Evolutionary conservation across 92 coral and sea anemone genomes (phyloP).

Genomic region (Epizoanthus rinbou): DNA sequence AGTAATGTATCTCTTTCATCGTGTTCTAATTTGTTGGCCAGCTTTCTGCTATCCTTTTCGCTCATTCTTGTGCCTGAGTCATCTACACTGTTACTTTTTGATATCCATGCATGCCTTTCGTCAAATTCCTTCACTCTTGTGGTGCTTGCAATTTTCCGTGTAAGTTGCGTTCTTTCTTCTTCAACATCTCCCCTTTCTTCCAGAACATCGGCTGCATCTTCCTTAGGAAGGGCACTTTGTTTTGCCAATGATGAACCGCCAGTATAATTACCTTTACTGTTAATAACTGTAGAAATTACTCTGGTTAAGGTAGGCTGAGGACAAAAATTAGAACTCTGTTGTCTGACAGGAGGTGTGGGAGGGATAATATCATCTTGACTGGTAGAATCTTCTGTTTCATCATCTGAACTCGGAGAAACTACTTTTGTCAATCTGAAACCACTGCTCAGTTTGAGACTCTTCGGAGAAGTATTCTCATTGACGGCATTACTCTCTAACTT

Average conservation of each 20-base stretch:
- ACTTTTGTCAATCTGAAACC: not conserved
- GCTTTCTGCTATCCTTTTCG: no score
- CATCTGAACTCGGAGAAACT: not conserved
- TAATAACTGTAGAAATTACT: not conserved
- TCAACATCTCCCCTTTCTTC: not conserved
- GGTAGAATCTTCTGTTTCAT: not conserved
- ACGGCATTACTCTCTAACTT: not conserved
- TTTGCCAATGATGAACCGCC: not conserved
- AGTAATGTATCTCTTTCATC: no score
- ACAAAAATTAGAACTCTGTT: not conserved
- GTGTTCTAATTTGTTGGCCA: no score
- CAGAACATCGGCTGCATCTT: not conserved
- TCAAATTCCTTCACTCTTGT: not conserved
- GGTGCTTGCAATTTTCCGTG: not conserved
- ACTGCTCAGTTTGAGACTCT: not conserved
- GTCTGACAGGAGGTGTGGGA: conserved; percentile 58
- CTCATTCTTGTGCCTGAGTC: no score
- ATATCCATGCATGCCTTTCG: not conserved
- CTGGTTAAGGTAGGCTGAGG: not conserved
- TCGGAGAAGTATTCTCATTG: not conserved
- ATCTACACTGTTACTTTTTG: no score
- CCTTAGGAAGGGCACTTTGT: not conserved
- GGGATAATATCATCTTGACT: conserved; percentile 66
- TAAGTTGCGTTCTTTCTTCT: not conserved
- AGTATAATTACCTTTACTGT: not conserved